Base-by-base conservation (phyloP, 2,113 vertebrate species). In the Scopus umbretta region DNA sequence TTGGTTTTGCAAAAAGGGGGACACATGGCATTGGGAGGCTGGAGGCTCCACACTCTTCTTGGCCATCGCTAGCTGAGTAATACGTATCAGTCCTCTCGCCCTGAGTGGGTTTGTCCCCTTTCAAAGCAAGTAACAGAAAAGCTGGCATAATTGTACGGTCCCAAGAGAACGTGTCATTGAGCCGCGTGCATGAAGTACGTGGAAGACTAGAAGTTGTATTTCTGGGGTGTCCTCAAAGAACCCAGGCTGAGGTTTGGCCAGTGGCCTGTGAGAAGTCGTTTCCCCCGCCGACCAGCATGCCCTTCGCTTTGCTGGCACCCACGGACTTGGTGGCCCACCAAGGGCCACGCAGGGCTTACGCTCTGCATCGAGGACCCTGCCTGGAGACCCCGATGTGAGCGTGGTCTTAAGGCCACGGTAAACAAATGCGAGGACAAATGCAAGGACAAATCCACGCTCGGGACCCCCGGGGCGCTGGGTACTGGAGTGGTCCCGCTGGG, bases 151-250 rank as follows among this genome's bases (percentile, higher is more conserved):
- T 1, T 7, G 17, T 6, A 2, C 7, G 2, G 14, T 1, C 27
- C 36, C 3, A 7, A 25, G 6, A 26, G 27, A 53, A 23, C 21
- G 21, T 11, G 7, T 43, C 42, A 43, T 30, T 4, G 6, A 61
- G 32, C 40, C 8, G 32, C 0, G 7, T 1, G 27, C 38, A 0
- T 0, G 11, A n/a, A 4, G 12, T 5, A 4, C 1, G 1, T 0
- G 29, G 23, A 25, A 43, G 45, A 19, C 61, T 18, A 0, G 0
- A 5, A 62, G 22, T 10, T 7, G 16, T 5, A 32, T 10, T 80
- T 2, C 32, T 7, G 30, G 8, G 11, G 8, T 5, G 55, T 4
- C 20, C 13, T 29, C 58, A 9, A 17, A 12, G 12, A 27, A 9
- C 9, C 19, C 4, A 12, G 9, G 42, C 52, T 22, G 10, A 34